Evolutionary conservation across 2,888 invertebrate genomes (phyloP), one percentile per base, ranked within the genome.

Genomic region (Sinopyrophorus schimmeli): DNA sequence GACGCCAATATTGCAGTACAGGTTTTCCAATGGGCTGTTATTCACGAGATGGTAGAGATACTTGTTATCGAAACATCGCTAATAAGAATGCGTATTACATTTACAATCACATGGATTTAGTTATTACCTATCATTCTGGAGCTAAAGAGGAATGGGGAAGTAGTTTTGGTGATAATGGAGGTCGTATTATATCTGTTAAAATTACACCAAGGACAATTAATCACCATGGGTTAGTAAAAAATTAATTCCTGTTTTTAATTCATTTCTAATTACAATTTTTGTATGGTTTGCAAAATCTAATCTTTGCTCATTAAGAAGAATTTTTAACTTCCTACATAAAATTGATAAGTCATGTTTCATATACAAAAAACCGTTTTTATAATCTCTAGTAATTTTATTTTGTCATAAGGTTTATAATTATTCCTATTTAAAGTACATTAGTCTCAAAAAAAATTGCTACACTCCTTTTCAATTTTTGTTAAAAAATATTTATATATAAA

Each of bases 1-100:
- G 79, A 9, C 81, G 83, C 59, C 85, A 83, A 52, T 92, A 88
- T 69, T 99, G 99, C 71, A 90, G 89, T 54, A 92, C 92, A 26
- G 97, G 98, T 5, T 99, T 99, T 72, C 97, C 97, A 0, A 94
- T 99, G 89, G 98, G 98, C 3, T 99, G 98, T 70, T 71, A 65
- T 53, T 61, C 67, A 7, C 62, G 63, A 38, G 67, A 66, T 47
- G 65, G 64, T 9, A 57, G 65, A 39, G 62, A 66, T 31, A 68
- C 63, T 44, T 71, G 70, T 48, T 54, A 64, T 10, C 55, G 47
- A 47, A 59, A 55, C 49, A 55, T 49, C 3, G 51, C 53, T 4
- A 54, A 78, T 60, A 77, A 82, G 1, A 87, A 91, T 59, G 84
- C 86, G 0, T 95, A 90, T 72, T 99, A 93, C 72, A 77, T 97